These are phyloP conservation scores for Drosophila fuyamai DNA, from an alignment of 1,140 invertebrate genomes.

Conservation along the genomic window DNA sequence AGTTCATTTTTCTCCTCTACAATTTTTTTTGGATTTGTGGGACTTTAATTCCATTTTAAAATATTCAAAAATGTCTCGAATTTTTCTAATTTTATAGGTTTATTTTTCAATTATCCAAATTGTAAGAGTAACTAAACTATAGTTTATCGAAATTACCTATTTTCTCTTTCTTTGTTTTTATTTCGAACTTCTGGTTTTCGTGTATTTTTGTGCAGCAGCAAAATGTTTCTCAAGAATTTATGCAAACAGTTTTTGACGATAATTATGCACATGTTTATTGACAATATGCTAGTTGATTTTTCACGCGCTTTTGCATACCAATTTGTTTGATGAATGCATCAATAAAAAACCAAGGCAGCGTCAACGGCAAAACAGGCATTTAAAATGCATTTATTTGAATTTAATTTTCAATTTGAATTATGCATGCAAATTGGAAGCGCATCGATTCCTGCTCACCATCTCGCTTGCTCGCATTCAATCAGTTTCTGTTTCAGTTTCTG, in stretches of 20 bases:
- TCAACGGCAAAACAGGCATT: conserved; percentile 42
- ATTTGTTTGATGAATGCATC: conserved; percentile 59
- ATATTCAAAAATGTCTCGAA: not conserved
- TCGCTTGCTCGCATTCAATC: not conserved
- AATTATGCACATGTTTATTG: conserved; percentile 75
- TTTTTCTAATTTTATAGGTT: too few relatives aligned
- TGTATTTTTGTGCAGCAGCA: conserved; percentile 4
- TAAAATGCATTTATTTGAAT: conserved; percentile 73
- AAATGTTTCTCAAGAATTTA: conserved; percentile 37
- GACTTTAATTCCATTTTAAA: not conserved
- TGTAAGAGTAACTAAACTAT: not conserved
- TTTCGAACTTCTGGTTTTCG: conserved; percentile 7
- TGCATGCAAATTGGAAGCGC: conserved; percentile 65
- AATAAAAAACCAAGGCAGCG: conserved; percentile 10
- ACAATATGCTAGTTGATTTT: conserved; percentile 68
- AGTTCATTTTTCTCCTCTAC: not conserved
- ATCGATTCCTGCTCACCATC: not conserved
- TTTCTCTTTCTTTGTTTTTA: not conserved
- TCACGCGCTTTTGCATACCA: conserved; percentile 79
- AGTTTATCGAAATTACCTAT: not conserved
- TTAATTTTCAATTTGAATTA: conserved; percentile 75
- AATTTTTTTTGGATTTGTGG: too few relatives aligned
- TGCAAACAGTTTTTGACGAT: conserved; percentile 66
- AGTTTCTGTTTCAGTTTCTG: too few relatives aligned
- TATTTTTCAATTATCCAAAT: not conserved